phyloP scores from a whole-genome alignment of 2,113 vertebrate species.

The Colinus virginianus region DNA sequence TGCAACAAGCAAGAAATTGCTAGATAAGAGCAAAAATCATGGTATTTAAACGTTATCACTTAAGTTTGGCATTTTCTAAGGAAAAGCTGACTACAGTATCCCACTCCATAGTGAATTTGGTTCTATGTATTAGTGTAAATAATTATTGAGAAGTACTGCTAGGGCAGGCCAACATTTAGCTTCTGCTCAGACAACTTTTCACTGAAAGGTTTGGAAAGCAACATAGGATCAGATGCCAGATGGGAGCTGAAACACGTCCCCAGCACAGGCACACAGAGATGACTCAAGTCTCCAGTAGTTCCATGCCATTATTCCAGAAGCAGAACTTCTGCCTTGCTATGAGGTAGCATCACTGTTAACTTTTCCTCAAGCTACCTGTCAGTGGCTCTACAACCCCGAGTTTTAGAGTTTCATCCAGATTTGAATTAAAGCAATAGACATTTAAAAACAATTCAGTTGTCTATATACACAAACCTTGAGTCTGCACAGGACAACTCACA shows the following conservation, averaged over 20 bases:
- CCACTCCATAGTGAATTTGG: neutral
- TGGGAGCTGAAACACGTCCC: neutral
- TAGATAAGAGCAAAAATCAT: conserved; percentile 17
- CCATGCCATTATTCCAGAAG: neutral
- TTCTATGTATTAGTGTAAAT: neutral
- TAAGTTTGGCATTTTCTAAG: neutral
- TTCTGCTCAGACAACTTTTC: neutral
- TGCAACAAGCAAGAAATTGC: conserved; percentile 32
- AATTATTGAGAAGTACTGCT: neutral
- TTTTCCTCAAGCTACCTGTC: neutral
- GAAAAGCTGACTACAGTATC: neutral
- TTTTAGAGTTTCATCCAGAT: neutral
- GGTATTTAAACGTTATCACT: neutral
- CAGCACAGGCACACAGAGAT: accelerated
- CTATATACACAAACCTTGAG: neutral
- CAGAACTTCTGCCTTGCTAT: neutral
- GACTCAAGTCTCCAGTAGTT: neutral
- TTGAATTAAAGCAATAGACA: neutral
- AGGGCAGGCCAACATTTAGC: neutral
- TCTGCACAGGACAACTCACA: neutral
- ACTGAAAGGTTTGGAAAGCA: neutral
- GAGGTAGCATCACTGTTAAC: neutral
- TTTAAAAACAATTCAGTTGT: neutral
- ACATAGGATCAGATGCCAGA: neutral
- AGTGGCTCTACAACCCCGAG: accelerated